Conservation (phyloP, 1,140 invertebrate genomes). For the Metopolophium dirhodum region DNA sequence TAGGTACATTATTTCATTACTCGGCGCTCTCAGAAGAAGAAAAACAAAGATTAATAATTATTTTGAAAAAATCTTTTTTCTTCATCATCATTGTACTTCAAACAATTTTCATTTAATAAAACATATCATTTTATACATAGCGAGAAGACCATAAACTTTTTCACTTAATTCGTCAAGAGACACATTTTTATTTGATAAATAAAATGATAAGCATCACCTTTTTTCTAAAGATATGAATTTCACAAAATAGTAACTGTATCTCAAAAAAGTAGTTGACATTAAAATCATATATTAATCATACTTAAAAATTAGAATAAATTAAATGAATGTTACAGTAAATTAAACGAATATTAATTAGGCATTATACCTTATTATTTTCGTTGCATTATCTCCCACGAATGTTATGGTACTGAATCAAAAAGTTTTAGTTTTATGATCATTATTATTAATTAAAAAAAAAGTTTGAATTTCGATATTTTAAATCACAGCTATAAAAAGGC, state of each 20-base stretch:
- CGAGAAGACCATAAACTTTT: background rate
- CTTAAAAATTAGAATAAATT: background rate
- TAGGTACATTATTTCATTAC: background rate
- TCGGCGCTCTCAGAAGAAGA: background rate
- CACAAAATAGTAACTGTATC: background rate
- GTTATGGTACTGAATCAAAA: background rate
- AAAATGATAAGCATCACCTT: background rate
- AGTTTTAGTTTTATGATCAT: background rate
- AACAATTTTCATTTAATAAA: constrained; percentile 9
- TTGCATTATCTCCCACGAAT: background rate
- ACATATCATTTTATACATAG: background rate
- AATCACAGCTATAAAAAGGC: background rate
- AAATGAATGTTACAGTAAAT: background rate
- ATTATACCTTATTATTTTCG: background rate
- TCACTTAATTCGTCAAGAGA: background rate
- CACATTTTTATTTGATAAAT: background rate
- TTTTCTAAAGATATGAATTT: background rate
- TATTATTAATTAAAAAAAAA: background rate
- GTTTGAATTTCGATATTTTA: background rate
- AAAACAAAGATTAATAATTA: background rate
- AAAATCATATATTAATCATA: background rate
- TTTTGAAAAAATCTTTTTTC: background rate
- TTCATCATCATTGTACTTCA: background rate
- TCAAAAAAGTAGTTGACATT: background rate
- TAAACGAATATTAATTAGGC: background rate